Conservation (phyloP, 2,113 vertebrate species). For the Nothobranchius furzeri region DNA sequence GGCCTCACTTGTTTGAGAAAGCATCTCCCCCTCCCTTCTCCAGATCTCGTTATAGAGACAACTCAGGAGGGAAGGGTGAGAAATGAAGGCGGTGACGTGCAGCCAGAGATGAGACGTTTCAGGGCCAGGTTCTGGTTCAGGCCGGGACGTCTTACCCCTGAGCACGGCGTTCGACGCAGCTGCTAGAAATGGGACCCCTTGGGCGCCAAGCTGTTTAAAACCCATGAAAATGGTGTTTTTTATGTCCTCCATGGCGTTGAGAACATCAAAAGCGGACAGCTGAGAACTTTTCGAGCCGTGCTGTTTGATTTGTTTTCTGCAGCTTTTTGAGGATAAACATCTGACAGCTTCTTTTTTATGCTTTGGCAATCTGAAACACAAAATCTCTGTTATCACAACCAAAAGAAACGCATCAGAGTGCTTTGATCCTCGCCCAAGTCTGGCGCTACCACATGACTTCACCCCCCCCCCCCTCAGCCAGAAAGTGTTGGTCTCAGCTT, state of each 20-base stretch:
- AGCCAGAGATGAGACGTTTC: constrained; percentile 46
- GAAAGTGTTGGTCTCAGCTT: constrained; percentile 74
- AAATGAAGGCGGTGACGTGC: constrained; percentile 38
- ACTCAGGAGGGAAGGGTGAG: constrained; percentile 48
- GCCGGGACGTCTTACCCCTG: constrained; percentile 56
- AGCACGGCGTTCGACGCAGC: constrained; percentile 56
- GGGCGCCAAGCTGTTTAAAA: constrained; percentile 54
- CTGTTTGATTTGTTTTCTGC: constrained; percentile 31
- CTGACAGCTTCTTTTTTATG: constrained; percentile 18
- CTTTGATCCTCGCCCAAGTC: constrained; percentile 64
- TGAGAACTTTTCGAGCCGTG: constrained; percentile 11
- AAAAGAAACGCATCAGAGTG: constrained; percentile 42
- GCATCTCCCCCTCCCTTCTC: constrained; percentile 21
- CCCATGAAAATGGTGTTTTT: constrained; percentile 48
- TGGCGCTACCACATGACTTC: constrained; percentile 46
- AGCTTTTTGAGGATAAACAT: constrained; percentile 44
- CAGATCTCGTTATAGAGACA: constrained; percentile 34
- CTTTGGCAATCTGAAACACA: constrained; percentile 34
- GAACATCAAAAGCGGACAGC: constrained; percentile 31
- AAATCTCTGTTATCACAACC: constrained; percentile 55
- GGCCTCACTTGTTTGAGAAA: constrained; percentile 41
- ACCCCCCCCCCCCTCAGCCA: constrained; percentile 51
- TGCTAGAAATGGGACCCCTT: constrained; percentile 64
- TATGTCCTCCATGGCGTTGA: constrained; percentile 41
- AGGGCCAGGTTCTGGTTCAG: constrained; percentile 45